Base-by-base conservation (phyloP, 92 coral and sea anemone species). In the Parazoanthus swiftii region DNA sequence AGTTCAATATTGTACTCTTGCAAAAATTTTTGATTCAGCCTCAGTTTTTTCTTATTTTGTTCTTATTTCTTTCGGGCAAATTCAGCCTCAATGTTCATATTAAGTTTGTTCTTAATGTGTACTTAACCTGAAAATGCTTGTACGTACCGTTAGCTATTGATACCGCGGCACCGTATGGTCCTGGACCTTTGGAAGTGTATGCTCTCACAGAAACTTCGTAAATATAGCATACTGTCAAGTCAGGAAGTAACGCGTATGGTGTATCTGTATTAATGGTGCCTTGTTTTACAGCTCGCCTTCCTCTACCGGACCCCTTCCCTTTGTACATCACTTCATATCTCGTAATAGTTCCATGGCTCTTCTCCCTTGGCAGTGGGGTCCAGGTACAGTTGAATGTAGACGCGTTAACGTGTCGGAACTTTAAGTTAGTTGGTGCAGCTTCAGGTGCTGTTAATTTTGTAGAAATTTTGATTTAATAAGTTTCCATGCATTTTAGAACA, bases 341-440 rank as follows among this genome's bases (percentile, higher is more conserved):
- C 8, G 15, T 26, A 65, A 82, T 82, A 21, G 3, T 66, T 9
- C 86, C 86, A 44, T 81, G 85, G 2, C 85, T 81, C 36, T 81
- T 81, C 43, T 81, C 74, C 38, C 75, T 39, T 38, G 86, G 76
- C 18, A 63, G 86, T n/a, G 86, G 86, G 54, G 54, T 42, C 86
- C 86, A 82, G 10, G 86, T 66, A 50, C 76, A 82, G 44, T 82
- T 82, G 20, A 63, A 66, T 0, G 70, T 82, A 21, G 37, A 66
- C 8, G 56, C 50, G 21, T 38, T 21, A 44, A 82, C 86, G 76
- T 82, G 86, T 20, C 54, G 63, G 86, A 82, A 82, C 33, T 23
- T 29, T 8, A 82, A 16, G 9, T 82, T 39, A 10, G 56, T 82
- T 13, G 86, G 86, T 65, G 86, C 48, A 37, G 36, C 86, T 82